Base-by-base conservation (phyloP, 2,888 invertebrate genomes). In the Philonicus albiceps region DNA sequence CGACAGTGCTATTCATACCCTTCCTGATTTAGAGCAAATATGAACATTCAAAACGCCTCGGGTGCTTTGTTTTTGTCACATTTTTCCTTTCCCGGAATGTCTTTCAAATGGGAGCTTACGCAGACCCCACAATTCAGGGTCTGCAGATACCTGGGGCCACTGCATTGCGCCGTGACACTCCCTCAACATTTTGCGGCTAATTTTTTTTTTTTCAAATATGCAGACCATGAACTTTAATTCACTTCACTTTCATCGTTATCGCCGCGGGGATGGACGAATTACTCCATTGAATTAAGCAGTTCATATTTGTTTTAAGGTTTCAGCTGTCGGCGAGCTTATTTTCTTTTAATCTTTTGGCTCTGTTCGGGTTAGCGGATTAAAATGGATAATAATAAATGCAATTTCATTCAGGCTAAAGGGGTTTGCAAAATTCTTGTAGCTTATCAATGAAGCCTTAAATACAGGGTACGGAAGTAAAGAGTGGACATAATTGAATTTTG, bases 21-120 rank as follows among this genome's bases (percentile, higher is more conserved):
- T 80, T 80, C 31, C 30, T 53, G 49, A 80, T 80, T 80, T 80
- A 27, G 49, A 30, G 80, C 49, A 80, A 80, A 80, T 80, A 80
- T 80, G 80, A 53, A 80, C 49, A 53, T 43, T 43, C 22, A 53
- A 80, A 80, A 22, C 22, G 40, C 76, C 76, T 22, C 40, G n/a
- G 34, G 76, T 11, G n/a, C 34, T 76, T 40, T 76, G 76, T 76
- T 76, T 37, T 76, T 76, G 37, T 34, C 76, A 76, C 37, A 76
- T 40, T 22, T 40, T 37, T 76, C 64, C 11, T 11, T 22, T 64
- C 8, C 64, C 64, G 64, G 27, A 64, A 64, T 19, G 27, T 64
- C 64, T 64, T 64, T 64, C 22, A 64, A 64, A 64, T n/a, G 64
- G 27, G 22, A 64, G 8, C 22, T 64, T 27, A 27, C 64, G 64